A percentile compares a stretch with the other conserved stretches of the same genome.
These are phyloP conservation scores for Catocala fraxini DNA, from an alignment of 2,888 invertebrate genomes.

Conservation along the genomic window DNA sequence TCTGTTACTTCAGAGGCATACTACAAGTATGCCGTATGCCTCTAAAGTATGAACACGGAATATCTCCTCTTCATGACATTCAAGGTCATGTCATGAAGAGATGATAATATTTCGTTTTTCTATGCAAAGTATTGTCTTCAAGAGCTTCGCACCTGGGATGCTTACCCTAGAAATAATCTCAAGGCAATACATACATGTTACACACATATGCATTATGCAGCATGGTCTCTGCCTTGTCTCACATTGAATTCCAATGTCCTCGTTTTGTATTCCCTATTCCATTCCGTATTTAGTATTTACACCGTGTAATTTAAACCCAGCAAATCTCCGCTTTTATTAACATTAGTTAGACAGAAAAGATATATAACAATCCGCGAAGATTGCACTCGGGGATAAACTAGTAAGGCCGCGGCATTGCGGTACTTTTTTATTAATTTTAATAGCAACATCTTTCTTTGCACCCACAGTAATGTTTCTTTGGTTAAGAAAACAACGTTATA, in stretches of 20 bases:
- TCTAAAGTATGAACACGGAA: too few species aligned
- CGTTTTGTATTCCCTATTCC: not conserved
- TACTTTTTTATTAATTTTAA: constrained; percentile 9
- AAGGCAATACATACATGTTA: constrained; percentile 5
- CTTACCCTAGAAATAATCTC: constrained; percentile 19
- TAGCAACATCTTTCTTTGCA: constrained; percentile 4
- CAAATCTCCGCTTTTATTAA: constrained; percentile 3
- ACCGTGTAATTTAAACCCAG: not conserved
- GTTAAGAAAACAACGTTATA: too few species aligned
- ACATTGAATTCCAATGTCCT: constrained; percentile 1
- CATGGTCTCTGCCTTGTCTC: not conserved
- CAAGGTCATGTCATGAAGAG: not conserved
- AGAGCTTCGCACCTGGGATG: constrained; percentile 6
- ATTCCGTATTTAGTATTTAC: not conserved
- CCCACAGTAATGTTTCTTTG: too few species aligned
- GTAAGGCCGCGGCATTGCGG: not conserved
- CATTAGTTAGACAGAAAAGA: constrained; percentile 9
- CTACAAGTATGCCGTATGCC: too few species aligned
- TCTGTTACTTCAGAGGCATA: too few species aligned
- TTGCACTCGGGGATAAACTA: constrained; percentile 9
- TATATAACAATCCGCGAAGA: constrained; percentile 2
- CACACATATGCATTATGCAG: constrained; percentile 12
- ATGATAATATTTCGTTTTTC: too few species aligned
- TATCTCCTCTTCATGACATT: not conserved
- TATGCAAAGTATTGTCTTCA: not conserved